These are phyloP conservation scores for Hydrocynus forskahlii DNA, from an alignment of 2,797 vertebrate species.

Conservation along the genomic window DNA sequence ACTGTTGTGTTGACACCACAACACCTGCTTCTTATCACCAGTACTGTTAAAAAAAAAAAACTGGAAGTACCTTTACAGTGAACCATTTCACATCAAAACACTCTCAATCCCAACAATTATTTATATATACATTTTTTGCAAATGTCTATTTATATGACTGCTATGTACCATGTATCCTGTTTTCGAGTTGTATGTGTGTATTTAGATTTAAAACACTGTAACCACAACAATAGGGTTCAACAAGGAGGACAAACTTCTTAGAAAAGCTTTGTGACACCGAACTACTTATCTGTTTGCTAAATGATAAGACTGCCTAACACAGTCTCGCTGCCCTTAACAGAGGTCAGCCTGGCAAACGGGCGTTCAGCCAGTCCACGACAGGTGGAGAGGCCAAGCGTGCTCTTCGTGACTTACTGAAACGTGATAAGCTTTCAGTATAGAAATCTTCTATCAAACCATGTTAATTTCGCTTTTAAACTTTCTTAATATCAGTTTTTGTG, in stretches of 20 bases:
- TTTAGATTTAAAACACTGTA: not conserved
- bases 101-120: no score
- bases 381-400: constrained; percentile 30
- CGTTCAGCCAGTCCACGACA: constrained; percentile 19
- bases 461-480: not conserved
- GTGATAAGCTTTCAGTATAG: constrained; percentile 36
- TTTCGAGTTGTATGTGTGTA: no score
- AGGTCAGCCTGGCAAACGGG: constrained; percentile 1
- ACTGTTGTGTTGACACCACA: no score
- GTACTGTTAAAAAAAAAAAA: no score
- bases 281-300: not conserved
- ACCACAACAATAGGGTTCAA: not conserved
- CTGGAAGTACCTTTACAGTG: no score
- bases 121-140: no score
- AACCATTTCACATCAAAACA: no score
- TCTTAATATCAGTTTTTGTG: not conserved
- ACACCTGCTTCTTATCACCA: no score
- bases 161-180: no score
- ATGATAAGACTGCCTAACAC: not conserved
- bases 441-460: constrained; percentile 8
- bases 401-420: constrained; percentile 9
- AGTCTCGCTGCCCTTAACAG: constrained; percentile 22
- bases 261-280: not conserved
- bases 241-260: not conserved
- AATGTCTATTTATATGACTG: no score